These are phyloP conservation scores for Gobius niger DNA, from an alignment of 2,113 vertebrate species.

Conservation along the genomic window DNA sequence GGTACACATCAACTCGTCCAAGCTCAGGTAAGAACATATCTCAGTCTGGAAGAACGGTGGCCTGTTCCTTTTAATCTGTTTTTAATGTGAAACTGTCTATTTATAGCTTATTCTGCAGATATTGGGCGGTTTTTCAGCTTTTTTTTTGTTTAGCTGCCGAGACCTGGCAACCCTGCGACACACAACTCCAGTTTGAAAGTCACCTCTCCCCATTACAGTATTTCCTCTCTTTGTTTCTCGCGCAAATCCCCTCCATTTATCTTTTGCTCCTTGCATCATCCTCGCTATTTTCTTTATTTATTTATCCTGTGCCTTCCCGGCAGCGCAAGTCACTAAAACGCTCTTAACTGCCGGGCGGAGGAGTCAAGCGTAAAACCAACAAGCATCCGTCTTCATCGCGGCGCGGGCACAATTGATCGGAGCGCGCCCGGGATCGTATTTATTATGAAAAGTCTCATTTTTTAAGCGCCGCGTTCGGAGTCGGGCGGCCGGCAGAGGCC, in stretches of 20 bases:
- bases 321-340: conserved; percentile 47
- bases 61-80: too few relatives aligned
- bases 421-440: conserved; percentile 73
- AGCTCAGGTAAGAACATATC: too few relatives aligned
- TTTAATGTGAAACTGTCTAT: too few relatives aligned
- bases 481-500: conserved; percentile 59
- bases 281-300: conserved; percentile 2
- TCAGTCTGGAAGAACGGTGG: too few relatives aligned
- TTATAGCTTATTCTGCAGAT: too few relatives aligned
- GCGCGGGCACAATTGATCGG: conserved; percentile 72
- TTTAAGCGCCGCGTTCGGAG: conserved; percentile 71
- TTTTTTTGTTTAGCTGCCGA: too few relatives aligned
- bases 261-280: conserved; percentile 38
- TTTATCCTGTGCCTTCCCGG: conserved; percentile 41
- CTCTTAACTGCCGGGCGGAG: conserved; percentile 24
- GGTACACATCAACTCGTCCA: too few relatives aligned
- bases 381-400: conserved; percentile 67
- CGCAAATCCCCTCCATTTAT: conserved; percentile 64
- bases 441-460: conserved; percentile 79
- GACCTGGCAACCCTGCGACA: too few relatives aligned
- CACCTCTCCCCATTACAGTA: not conserved
- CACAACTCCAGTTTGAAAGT: not conserved
- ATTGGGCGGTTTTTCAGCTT: too few relatives aligned
- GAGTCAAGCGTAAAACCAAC: conserved; percentile 41
- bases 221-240: conserved; percentile 17